Evolutionary conservation across 1,140 invertebrate genomes (phyloP), one percentile per base, ranked within the genome.

Genomic region (Sminthurinus signatus): DNA sequence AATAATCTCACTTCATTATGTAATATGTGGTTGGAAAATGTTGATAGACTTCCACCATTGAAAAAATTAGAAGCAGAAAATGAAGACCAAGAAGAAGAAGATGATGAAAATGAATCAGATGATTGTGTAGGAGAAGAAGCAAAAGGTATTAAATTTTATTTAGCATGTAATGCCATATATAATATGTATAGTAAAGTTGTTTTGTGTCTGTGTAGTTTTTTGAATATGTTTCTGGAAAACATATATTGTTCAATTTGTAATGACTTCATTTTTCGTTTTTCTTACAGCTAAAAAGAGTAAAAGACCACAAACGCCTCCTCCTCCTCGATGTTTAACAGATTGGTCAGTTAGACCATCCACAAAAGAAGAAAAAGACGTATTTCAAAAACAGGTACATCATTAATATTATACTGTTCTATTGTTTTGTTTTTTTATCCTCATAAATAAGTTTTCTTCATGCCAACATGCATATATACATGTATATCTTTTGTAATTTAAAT

Each of bases 321-420:
- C 83, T 2, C 83, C 84, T 0, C 74, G 85, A 17, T 88, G 80
- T 71, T 82, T 83, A 1, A 88, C 87, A 0, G 82, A 81, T 29
- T 92, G 89, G 89, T 83, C 86, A 28, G 89, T 96, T 0, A 81
- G 86, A 31, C 82, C 88, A 10, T 88, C 89, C 0, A 86, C 86
- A 2, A 76, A 79, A 1, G 83, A 88, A 25, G 92, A 96, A 78
- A 85, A 89, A 39, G 80, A 83, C 39, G 81, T 85, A 51, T 96
- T 93, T 73, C 81, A 88, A 50, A 81, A 84, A 63, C 89, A 92
- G 75, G 83, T 88, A 76, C 64, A n/a, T n/a, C n/a, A n/a, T n/a
- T n/a, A n/a, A n/a, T n/a, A 31, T 15, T 19, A 28, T 48, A 28
- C 17, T 48, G 28, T 31, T 23, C 19, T 27, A 44, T 39, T 14